Conservation (phyloP, 2,113 vertebrate genomes). For the Seriola dumerili region DNA sequence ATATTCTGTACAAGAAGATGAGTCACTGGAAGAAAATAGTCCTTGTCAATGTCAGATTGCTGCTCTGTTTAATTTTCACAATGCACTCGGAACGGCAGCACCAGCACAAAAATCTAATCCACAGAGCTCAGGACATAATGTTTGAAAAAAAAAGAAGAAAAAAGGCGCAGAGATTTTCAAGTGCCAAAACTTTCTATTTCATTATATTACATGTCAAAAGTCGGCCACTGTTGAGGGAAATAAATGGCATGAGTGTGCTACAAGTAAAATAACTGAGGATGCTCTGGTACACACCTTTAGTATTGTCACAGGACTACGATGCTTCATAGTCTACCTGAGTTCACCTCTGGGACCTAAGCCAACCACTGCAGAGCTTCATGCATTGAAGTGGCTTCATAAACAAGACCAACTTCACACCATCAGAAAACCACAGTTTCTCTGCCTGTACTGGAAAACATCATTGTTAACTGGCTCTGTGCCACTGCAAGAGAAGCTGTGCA, state of each 20-base stretch:
- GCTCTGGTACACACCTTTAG: background rate
- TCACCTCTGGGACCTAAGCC: background rate
- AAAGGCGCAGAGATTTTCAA: background rate
- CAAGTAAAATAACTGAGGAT: background rate
- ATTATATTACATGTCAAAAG: background rate
- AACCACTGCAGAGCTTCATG: constrained; percentile 7
- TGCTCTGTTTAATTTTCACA: background rate
- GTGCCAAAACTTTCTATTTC: background rate
- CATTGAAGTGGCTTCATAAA: background rate
- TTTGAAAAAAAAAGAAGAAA: background rate
- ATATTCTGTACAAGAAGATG: background rate
- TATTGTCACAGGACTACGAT: background rate
- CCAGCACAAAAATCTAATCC: background rate
- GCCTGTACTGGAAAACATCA: background rate
- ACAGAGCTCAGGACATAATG: background rate
- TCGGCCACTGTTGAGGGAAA: background rate
- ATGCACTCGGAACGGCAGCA: background rate
- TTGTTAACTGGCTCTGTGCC: background rate
- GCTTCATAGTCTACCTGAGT: background rate
- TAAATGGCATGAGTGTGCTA: background rate
- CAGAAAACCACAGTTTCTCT: background rate
- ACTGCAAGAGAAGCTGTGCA: background rate
- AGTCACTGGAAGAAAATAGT: constrained; percentile 15
- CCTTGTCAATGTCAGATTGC: background rate
- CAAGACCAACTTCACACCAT: background rate